phyloP scores from a whole-genome alignment of 2,113 vertebrate genomes.

The Psammodynastes pulverulentus region DNA sequence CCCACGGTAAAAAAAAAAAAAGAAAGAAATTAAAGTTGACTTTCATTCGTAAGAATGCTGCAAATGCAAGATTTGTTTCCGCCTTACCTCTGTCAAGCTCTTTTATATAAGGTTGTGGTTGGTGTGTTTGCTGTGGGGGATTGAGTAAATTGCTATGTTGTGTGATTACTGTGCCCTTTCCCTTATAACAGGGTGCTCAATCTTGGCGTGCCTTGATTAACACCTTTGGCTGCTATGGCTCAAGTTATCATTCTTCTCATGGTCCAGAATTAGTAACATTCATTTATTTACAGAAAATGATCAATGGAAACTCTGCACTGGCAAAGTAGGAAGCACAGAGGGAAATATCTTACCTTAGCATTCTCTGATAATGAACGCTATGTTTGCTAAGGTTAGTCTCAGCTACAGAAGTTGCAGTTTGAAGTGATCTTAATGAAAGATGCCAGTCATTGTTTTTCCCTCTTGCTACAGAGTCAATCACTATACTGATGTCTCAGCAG shows the following conservation, averaged over 20 bases:
- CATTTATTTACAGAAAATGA: background rate
- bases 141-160: background rate
- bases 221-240: background rate
- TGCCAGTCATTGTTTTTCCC: background rate
- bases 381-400: background rate
- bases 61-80: slow-evolving; percentile 36
- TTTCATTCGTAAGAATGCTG: slow-evolving; percentile 32
- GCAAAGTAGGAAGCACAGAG: background rate
- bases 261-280: background rate
- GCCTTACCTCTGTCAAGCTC: slow-evolving; percentile 40
- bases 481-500: background rate
- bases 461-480: background rate
- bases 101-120: background rate
- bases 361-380: background rate
- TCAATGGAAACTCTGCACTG: background rate
- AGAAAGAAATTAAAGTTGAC: slow-evolving; percentile 23
- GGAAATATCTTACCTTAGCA: background rate
- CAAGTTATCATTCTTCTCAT: background rate
- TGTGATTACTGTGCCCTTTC: background rate
- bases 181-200: background rate
- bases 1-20: slow-evolving; percentile 56
- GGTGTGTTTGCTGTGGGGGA: background rate
- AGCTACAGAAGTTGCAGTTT: background rate
- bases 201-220: background rate
- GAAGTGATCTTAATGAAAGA: background rate